Conservation (phyloP, 2,113 vertebrate species). For the Notothenia coriiceps region DNA sequence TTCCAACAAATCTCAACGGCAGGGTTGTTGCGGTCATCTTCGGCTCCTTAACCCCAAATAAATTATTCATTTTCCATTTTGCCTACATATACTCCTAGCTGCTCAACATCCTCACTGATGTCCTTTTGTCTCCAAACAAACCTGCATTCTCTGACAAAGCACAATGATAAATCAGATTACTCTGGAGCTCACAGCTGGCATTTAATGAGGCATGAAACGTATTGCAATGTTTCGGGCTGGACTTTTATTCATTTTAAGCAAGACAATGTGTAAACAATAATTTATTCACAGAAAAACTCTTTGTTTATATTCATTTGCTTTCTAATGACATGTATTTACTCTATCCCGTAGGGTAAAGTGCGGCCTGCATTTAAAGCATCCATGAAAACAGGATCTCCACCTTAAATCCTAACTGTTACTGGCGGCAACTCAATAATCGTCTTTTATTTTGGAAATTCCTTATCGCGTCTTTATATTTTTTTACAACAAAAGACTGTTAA, state of each 20-base stretch:
- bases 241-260: constrained; percentile 67
- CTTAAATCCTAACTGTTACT: not conserved
- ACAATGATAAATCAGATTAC: constrained; percentile 56
- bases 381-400: not conserved
- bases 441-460: not conserved
- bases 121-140: constrained; percentile 35
- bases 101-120: constrained; percentile 10
- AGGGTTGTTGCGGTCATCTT: not conserved
- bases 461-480: not conserved
- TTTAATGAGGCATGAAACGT: constrained; percentile 59
- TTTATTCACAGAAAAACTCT: constrained; percentile 57
- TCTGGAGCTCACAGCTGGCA: constrained; percentile 54
- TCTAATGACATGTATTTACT: constrained; percentile 60
- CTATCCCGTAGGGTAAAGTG: constrained; percentile 46
- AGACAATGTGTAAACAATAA: constrained; percentile 71
- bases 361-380: constrained; percentile 18
- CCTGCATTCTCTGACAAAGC: constrained; percentile 23
- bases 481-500: not conserved
- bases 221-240: constrained; percentile 36
- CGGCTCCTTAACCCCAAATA: not conserved
- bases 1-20: not conserved
- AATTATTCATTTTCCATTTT: not conserved
- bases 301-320: constrained; percentile 68
- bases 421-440: not conserved
- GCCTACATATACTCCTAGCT: not conserved